Percentiles rank a stretch among this genome's conserved stretches.
Evolutionary conservation across 2,888 invertebrate species (phyloP).

Genomic region (Microchrysa polita): DNA sequence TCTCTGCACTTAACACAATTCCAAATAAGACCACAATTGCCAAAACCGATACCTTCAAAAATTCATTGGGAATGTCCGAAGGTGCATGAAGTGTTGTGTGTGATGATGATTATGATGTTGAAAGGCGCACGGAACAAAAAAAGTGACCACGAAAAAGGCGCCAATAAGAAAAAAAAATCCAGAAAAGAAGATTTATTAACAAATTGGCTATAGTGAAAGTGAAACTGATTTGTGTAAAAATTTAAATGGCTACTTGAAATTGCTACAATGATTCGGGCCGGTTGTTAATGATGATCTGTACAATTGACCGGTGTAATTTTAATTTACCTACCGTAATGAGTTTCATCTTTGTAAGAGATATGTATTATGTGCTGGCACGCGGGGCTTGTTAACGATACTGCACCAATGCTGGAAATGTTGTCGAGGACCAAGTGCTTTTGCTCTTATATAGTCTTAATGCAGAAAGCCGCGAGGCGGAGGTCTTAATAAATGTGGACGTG

Average conservation of each 20-base stretch:
- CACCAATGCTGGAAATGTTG: slow-evolving; percentile 31
- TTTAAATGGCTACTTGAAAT: slow-evolving; percentile 11
- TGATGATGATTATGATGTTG: background rate
- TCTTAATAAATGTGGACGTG: too few species aligned
- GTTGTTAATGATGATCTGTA: background rate
- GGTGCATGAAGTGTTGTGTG: background rate
- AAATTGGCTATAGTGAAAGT: slow-evolving; percentile 38
- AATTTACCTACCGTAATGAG: slow-evolving; percentile 30
- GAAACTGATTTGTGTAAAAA: slow-evolving; percentile 21
- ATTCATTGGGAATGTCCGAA: background rate
- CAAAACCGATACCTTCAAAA: slow-evolving; percentile 21
- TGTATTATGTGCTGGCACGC: background rate
- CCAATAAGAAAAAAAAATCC: slow-evolving; percentile 9
- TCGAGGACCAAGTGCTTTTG: slow-evolving; percentile 26
- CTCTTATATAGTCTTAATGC: slow-evolving; percentile 37
- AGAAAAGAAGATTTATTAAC: slow-evolving; percentile 10
- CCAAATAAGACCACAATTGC: slow-evolving; percentile 36
- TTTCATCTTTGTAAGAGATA: slow-evolving; percentile 25
- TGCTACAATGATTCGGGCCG: background rate
- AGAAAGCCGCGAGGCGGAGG: background rate
- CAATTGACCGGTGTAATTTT: background rate
- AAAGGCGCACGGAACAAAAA: too few species aligned
- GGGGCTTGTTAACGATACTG: slow-evolving; percentile 26
- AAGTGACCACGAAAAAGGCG: background rate
- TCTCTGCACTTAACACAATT: slow-evolving; percentile 31